Percentiles rank a stretch among this genome's conserved stretches.
Evolutionary conservation across 1,140 invertebrate genomes (phyloP).

Genomic region (Apolygus lucorum): DNA sequence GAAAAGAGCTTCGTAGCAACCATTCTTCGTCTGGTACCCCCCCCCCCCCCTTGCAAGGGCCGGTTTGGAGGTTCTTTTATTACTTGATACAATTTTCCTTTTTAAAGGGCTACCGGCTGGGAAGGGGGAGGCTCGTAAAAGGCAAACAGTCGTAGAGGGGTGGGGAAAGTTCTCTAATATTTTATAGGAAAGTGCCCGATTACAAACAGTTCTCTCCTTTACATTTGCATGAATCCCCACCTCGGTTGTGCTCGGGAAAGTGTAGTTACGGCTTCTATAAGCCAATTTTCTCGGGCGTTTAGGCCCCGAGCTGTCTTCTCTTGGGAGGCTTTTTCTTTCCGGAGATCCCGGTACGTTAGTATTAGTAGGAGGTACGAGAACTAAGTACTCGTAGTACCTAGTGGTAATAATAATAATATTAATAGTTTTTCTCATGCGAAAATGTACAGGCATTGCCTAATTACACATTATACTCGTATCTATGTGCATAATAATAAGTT

Average conservation of each 20-base stretch:
- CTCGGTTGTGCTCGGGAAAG: neutral
- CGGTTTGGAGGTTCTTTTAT: neutral
- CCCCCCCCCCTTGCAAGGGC: neutral
- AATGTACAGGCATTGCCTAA: no score
- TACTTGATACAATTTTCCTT: neutral
- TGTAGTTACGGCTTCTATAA: neutral
- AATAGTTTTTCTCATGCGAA: no score
- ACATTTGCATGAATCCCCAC: neutral
- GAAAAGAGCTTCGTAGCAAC: neutral
- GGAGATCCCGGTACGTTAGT: no score
- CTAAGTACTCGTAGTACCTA: no score
- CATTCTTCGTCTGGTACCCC: neutral
- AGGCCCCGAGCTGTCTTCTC: no score
- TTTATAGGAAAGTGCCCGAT: neutral
- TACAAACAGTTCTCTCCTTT: neutral
- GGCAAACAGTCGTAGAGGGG: no score
- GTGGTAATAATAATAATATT: no score
- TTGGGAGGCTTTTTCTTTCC: no score
- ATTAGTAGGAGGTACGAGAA: no score
- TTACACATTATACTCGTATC: no score
- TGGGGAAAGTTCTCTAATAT: neutral
- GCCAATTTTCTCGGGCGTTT: neutral
- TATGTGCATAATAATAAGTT: no score
- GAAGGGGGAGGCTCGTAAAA: no score
- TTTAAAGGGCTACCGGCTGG: neutral